phyloP scores from a whole-genome alignment of 2,888 invertebrate genomes.

The Drosophila parthenogenetica region DNA sequence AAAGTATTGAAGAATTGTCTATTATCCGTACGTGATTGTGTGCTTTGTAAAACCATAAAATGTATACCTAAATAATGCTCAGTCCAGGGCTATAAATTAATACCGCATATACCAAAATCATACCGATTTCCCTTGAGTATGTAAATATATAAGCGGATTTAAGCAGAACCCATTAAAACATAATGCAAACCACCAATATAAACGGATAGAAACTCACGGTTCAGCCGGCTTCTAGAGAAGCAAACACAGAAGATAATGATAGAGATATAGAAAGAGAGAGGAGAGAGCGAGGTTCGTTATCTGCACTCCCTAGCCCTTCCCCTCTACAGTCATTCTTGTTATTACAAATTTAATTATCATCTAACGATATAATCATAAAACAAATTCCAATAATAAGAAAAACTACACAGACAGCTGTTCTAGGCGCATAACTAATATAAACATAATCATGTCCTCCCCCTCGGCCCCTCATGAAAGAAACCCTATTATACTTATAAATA shows the following conservation, averaged over 20 bases:
- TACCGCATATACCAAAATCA: conserved; percentile 40
- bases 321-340: conserved; percentile 67
- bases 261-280: conserved; percentile 9
- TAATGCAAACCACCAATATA: conserved; percentile 17
- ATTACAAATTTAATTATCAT: conserved; percentile 58
- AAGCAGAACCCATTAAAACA: conserved; percentile 3
- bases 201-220: background rate
- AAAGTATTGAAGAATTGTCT: conserved; percentile 16
- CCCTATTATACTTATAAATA: conserved; percentile 45
- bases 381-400: conserved; percentile 37
- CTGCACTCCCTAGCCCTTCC: conserved; percentile 16
- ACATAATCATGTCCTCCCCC: conserved; percentile 56
- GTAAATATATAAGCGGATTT: conserved; percentile 50
- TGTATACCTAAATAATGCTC: conserved; percentile 20
- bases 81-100: conserved; percentile 21
- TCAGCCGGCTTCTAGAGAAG: conserved; percentile 2
- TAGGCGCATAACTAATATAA: conserved; percentile 69
- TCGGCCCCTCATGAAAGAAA: background rate
- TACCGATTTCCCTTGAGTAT: conserved; percentile 46
- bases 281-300: conserved; percentile 13
- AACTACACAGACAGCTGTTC: conserved; percentile 49
- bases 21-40: conserved; percentile 35
- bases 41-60: conserved; percentile 33
- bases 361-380: conserved; percentile 55
- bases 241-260: conserved; percentile 2